These are phyloP conservation scores for Serilophus lunatus DNA, from an alignment of 2,113 vertebrate species.

Conservation along the genomic window DNA sequence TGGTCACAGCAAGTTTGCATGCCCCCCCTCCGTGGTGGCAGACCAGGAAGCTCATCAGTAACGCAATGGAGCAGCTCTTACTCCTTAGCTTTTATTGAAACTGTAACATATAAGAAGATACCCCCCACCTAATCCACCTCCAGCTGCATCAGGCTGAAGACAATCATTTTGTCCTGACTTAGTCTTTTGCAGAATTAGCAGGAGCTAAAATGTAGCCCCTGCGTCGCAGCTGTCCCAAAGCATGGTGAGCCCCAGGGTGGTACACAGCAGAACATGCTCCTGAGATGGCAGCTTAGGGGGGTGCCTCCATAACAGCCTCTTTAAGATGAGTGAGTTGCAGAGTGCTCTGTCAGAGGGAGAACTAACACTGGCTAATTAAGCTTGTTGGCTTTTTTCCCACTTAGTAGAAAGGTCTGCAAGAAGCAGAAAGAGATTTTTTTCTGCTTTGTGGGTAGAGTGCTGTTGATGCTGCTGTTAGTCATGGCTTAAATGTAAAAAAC, in stretches of 20 bases:
- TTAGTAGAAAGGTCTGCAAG: not conserved
- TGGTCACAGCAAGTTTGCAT: not conserved
- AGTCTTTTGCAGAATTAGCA: not conserved
- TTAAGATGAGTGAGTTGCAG: not conserved
- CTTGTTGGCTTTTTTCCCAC: not conserved
- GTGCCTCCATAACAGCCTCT: not conserved
- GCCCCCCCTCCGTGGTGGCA: not conserved
- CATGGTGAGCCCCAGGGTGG: rapidly evolving
- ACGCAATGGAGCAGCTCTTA: not conserved
- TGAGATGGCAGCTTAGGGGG: not conserved
- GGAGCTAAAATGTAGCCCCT: rapidly evolving
- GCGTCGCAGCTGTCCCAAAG: not conserved
- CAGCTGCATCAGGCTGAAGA: not conserved
- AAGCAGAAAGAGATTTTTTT: not conserved
- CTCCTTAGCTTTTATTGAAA: not conserved
- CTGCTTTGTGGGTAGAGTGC: not conserved
- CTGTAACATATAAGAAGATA: not conserved
- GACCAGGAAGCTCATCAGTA: not conserved
- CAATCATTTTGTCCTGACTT: not conserved
- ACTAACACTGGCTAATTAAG: not conserved
- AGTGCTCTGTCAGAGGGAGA: not conserved
- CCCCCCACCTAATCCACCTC: not conserved
- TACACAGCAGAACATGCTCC: not conserved
- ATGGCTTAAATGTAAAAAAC: not conserved
- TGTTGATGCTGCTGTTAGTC: not conserved